phyloP scores from a whole-genome alignment of 1,140 invertebrate genomes.

The Elysia chlorotica region DNA sequence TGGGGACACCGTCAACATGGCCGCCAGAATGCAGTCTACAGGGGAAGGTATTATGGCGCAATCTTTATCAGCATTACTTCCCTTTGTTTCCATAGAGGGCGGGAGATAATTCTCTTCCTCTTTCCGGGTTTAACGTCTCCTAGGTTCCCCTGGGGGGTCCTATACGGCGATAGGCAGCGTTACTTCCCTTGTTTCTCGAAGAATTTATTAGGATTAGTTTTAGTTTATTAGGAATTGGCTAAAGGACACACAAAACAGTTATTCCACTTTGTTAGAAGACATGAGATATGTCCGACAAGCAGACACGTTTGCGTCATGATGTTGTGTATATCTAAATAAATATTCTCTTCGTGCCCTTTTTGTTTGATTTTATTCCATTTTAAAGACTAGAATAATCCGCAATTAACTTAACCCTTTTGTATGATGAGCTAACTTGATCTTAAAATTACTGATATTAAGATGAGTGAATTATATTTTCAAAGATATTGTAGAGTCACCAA shows the following conservation, averaged over 20 bases:
- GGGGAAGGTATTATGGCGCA: neutral
- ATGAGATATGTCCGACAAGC: neutral
- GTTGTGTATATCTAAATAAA: neutral
- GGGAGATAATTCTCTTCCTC: neutral
- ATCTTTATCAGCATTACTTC: neutral
- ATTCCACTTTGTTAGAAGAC: neutral
- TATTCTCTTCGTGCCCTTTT: no score
- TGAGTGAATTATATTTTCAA: neutral
- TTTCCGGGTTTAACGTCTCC: neutral
- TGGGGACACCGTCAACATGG: constrained; percentile 55
- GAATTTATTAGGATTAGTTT: no score
- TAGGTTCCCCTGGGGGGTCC: no score
- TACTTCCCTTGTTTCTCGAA: no score
- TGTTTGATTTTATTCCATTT: no score
- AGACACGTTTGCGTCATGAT: neutral
- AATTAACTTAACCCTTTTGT: neutral
- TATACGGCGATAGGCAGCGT: no score
- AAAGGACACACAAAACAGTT: no score
- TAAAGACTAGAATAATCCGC: neutral
- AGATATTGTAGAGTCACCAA: neutral
- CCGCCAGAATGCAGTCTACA: constrained; percentile 24
- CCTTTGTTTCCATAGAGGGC: neutral
- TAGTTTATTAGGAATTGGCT: no score
- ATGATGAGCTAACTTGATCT: neutral
- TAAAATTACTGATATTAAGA: neutral